Percentiles rank a stretch among this genome's conserved stretches.
These are phyloP conservation scores for Phalera bucephala DNA, from an alignment of 2,888 invertebrate genomes.

Conservation along the genomic window DNA sequence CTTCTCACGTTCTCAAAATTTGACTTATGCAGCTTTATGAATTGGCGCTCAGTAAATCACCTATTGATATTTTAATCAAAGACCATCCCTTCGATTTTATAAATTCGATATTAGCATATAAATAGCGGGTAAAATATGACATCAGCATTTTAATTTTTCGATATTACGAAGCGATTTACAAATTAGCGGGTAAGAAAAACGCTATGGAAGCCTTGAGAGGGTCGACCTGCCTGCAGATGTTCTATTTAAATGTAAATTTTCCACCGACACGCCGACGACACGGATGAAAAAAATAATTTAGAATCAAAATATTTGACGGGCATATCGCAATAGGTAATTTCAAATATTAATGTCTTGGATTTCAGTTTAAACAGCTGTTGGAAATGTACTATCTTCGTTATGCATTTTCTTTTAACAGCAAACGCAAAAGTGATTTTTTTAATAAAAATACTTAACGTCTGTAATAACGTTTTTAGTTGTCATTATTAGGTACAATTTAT, in stretches of 20 bases:
- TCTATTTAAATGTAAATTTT: constrained; percentile 83
- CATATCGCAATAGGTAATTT: constrained; percentile 43
- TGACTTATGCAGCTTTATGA: constrained; percentile 40
- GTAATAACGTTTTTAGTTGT: too few species aligned
- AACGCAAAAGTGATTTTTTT: too few species aligned
- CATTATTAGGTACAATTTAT: too few species aligned
- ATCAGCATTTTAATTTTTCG: constrained; percentile 82
- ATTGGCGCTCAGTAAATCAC: constrained; percentile 60
- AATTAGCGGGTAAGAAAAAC: constrained; percentile 82
- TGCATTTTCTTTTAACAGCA: too few species aligned
- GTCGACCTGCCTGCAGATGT: constrained; percentile 77
- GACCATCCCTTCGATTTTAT: constrained; percentile 55
- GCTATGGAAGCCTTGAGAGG: constrained; percentile 71
- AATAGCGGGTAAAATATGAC: constrained; percentile 80
- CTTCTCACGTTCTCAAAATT: constrained; percentile 47
- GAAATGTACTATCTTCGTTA: too few species aligned
- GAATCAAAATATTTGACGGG: constrained; percentile 69
- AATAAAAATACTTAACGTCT: too few species aligned
- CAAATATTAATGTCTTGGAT: constrained; percentile 24
- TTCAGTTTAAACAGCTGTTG: too few species aligned
- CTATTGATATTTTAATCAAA: constrained; percentile 79
- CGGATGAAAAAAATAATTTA: constrained; percentile 72
- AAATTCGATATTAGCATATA: constrained; percentile 74
- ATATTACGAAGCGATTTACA: constrained; percentile 82
- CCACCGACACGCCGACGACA: constrained; percentile 66